Conservation (phyloP, 2,797 vertebrate species). For the Salarias fasciatus region DNA sequence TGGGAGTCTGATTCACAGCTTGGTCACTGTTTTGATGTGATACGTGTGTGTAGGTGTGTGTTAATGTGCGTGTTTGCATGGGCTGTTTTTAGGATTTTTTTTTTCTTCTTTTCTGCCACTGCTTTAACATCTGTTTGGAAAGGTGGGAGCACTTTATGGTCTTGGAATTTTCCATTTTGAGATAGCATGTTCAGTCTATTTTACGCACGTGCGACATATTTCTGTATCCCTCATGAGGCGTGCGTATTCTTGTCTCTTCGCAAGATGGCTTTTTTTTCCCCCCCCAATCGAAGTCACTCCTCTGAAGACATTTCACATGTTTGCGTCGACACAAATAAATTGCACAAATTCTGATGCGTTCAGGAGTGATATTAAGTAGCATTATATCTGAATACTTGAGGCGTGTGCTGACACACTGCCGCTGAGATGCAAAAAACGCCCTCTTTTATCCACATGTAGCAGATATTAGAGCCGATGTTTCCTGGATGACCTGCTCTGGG, state of each 20-base stretch:
- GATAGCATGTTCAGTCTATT: neutral
- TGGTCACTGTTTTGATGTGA: slow-evolving; percentile 24
- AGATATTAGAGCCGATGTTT: slow-evolving; percentile 48
- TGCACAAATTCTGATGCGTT: neutral
- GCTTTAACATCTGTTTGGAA: slow-evolving; percentile 7
- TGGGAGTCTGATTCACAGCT: slow-evolving; percentile 42
- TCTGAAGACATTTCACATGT: slow-evolving; percentile 2
- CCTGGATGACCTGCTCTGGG: slow-evolving; percentile 33
- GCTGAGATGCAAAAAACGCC: slow-evolving; percentile 35
- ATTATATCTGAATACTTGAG: slow-evolving; percentile 41
- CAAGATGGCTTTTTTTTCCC: neutral
- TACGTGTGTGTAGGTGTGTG: slow-evolving; percentile 32
- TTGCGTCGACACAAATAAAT: slow-evolving; percentile 7
- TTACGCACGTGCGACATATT: neutral
- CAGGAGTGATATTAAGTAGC: neutral
- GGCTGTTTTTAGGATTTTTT: slow-evolving; percentile 6
- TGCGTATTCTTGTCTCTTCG: no score
- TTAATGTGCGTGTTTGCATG: slow-evolving; percentile 6
- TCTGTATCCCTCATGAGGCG: neutral
- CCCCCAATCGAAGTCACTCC: slow-evolving; percentile 2
- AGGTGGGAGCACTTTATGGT: slow-evolving; percentile 5
- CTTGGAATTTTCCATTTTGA: slow-evolving; percentile 3
- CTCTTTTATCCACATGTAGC: slow-evolving; percentile 48
- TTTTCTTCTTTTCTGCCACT: slow-evolving; percentile 1
- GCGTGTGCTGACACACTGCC: slow-evolving; percentile 45